A percentile compares a stretch with the other conserved stretches of the same genome.
Conservation (phyloP, 2,113 vertebrate species). For the Theristicus caerulescens region DNA sequence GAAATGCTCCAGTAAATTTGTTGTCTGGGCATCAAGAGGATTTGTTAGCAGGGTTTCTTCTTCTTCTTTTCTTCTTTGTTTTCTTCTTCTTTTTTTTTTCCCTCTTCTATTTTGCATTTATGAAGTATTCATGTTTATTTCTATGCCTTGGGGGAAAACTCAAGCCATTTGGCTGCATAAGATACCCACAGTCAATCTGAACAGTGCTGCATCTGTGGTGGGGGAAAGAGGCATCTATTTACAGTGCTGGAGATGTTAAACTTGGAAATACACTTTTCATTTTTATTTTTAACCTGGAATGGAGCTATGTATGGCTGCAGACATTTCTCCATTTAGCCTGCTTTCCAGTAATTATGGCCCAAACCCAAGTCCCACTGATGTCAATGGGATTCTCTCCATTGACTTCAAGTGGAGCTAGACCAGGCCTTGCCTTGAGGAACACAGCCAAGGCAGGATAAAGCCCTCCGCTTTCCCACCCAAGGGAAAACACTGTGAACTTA, state of each 20-base stretch:
- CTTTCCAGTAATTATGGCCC: conserved; percentile 55
- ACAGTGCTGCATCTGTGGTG: conserved; percentile 30
- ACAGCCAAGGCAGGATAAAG: conserved; percentile 8
- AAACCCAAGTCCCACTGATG: conserved; percentile 4
- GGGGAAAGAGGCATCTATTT: conserved; percentile 9
- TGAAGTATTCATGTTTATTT: neutral
- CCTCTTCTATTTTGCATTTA: neutral
- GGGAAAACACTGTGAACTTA: neutral
- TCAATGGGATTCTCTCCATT: conserved; percentile 30
- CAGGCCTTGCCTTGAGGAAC: neutral
- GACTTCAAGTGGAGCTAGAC: neutral
- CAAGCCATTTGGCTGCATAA: neutral
- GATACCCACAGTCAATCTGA: neutral
- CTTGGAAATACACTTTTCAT: neutral
- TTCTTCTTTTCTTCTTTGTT: neutral
- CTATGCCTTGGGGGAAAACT: neutral
- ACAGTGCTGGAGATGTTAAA: neutral
- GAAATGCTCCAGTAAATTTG: neutral
- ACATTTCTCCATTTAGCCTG: conserved; percentile 32
- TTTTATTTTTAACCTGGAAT: conserved; percentile 57
- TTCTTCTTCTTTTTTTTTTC: neutral
- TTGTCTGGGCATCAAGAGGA: neutral
- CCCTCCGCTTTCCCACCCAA: neutral
- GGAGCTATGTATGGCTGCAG: conserved; percentile 7
- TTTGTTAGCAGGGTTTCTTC: neutral